These are phyloP conservation scores for Leucophenga varia DNA, from an alignment of 1,140 invertebrate genomes.

Conservation along the genomic window DNA sequence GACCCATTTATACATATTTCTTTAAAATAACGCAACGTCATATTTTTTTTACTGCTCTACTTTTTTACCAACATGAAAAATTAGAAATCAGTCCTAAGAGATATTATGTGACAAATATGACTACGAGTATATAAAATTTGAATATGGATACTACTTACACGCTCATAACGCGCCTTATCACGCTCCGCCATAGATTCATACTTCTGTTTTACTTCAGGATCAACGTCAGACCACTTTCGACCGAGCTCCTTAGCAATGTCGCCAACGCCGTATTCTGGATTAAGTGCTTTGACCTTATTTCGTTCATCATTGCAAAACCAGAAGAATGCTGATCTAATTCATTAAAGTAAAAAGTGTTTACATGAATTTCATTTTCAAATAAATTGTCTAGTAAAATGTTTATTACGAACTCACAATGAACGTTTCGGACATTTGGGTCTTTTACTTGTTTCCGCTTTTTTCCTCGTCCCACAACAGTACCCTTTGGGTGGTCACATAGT, in stretches of 20 bases:
- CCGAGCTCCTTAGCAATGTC: conserved; percentile 98
- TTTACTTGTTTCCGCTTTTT: conserved; percentile 91
- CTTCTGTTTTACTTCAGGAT: conserved; percentile 79
- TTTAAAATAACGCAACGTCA: too few species aligned
- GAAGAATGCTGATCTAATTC: conserved; percentile 98
- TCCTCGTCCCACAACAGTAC: conserved; percentile 78
- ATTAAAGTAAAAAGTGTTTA: too few species aligned
- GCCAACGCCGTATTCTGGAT: conserved; percentile 93
- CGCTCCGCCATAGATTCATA: conserved; percentile 91
- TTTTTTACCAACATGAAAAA: too few species aligned
- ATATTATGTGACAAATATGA: too few species aligned
- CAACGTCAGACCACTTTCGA: conserved; percentile 87
- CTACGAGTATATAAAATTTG: too few species aligned
- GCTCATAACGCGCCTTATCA: conserved; percentile 93
- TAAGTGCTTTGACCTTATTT: conserved; percentile 85
- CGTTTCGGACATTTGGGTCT: conserved; percentile 98
- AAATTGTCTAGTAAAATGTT: too few species aligned
- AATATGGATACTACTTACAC: too few species aligned
- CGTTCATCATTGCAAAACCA: conserved; percentile 99
- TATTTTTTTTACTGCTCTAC: too few species aligned
- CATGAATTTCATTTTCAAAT: too few species aligned
- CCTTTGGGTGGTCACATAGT: conserved; percentile 90
- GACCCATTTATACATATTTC: too few species aligned
- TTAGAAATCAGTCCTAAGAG: too few species aligned
- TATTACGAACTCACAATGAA: conserved; percentile 82